Evolutionary conservation across 2,797 vertebrate genomes (phyloP), one percentile per base, ranked within the genome.

Genomic region (Trachurus trachurus): DNA sequence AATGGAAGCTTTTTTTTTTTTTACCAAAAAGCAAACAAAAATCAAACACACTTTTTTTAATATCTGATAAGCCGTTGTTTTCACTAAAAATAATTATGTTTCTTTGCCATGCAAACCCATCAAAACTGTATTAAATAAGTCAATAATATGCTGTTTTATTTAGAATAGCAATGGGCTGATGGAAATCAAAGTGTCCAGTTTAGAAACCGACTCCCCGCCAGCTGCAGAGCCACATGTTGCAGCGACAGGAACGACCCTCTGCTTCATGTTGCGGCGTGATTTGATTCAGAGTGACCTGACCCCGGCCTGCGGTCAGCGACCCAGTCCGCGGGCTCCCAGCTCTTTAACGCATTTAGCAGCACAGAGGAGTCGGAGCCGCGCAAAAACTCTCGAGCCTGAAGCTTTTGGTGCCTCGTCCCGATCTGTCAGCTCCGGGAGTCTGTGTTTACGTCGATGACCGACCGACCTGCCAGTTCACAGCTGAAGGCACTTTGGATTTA

Each of bases 241-340:
- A 10, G 60, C 31, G 69, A 71, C 73, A 19, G 29, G 62, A 70
- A 31, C 65, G 56, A 29, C 34, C 54, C 16, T 68, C 50, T 45
- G 62, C 80, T 80, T 84, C 26, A 15, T 56, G 49, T 45, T 19
- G 7, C 58, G 64, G 6, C 53, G 66, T 68, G 82, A 85, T 54
- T 72, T 81, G 70, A 87, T 79, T 50, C 9, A 13, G 11, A 77
- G 54, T 64, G 81, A 86, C 85, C 74, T 16, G 49, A 74, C 74
- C 68, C 49, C 6, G 62, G 49, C 58, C 54, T 40, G 58, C 81
- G 19, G 85, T 62, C 70, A 62, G 56, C 34, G 52, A 82, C 64
- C 71, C 63, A 12, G 59, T 74, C 63, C 79, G 12, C 29, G 1
- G 65, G 61, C 83, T 73, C 54, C 0, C 0, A 70, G 68, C 76